Evolutionary conservation across 1,140 invertebrate species (phyloP).

Genomic region (Caenorhabditis briggsae): DNA sequence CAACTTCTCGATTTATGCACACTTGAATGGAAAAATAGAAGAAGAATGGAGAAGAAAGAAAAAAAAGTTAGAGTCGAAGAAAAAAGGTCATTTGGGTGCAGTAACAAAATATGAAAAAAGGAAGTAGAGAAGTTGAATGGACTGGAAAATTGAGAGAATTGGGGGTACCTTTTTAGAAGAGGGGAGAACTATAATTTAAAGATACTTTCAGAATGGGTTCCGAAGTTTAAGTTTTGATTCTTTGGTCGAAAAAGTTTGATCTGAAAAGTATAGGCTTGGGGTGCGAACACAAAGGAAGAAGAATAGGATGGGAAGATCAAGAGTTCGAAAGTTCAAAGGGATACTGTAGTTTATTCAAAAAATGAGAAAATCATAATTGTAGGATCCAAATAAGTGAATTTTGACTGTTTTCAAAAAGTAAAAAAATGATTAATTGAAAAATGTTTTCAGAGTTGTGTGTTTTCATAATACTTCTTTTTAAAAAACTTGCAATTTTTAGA

Average conservation of each 20-base stretch:
- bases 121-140: conserved; percentile 30
- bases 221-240: not conserved
- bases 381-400: too few species aligned
- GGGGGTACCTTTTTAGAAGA: not conserved
- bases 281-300: too few species aligned
- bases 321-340: too few species aligned
- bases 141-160: conserved; percentile 42
- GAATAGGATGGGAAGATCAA: too few species aligned
- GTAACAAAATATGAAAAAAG: not conserved
- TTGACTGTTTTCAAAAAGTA: too few species aligned
- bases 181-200: not conserved
- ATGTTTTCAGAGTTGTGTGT: too few species aligned
- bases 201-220: not conserved
- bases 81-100: not conserved
- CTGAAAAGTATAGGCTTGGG: not conserved
- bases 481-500: too few species aligned
- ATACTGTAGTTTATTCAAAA: too few species aligned
- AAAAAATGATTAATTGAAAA: too few species aligned
- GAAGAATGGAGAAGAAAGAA: not conserved
- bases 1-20: conserved; percentile 43
- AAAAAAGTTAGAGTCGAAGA: not conserved
- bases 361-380: too few species aligned
- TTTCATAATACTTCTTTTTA: too few species aligned
- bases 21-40: conserved; percentile 39
- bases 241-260: not conserved